Conservation (phyloP, 2,888 invertebrate genomes). For the Drosophila recens region DNA sequence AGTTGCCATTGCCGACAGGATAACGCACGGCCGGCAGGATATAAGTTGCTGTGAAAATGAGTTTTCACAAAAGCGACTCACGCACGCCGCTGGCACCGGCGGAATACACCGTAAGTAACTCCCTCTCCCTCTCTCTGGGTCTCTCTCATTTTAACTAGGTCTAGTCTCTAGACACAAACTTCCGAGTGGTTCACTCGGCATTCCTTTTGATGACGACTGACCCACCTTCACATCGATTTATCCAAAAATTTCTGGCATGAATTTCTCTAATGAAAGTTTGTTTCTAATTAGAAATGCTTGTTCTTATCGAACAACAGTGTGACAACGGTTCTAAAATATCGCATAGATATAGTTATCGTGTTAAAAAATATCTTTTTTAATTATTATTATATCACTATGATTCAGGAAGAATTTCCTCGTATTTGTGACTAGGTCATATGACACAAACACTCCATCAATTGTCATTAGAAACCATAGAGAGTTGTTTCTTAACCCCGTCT, state of each 20-base stretch:
- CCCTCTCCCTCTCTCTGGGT: neutral
- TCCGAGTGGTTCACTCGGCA: conserved; percentile 7
- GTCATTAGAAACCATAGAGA: conserved; percentile 24
- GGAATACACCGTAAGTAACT: conserved; percentile 84
- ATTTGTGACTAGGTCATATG: conserved; percentile 25
- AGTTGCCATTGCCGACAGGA: conserved; percentile 62
- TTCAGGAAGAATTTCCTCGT: neutral
- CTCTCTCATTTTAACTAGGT: neutral
- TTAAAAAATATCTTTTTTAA: neutral
- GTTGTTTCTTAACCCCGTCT: conserved; percentile 12
- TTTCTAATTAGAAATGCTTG: conserved; percentile 8
- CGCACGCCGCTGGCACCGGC: conserved; percentile 84
- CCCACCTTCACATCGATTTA: conserved; percentile 33
- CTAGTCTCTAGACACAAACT: conserved; percentile 8
- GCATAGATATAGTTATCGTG: neutral
- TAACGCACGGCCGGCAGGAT: conserved; percentile 42
- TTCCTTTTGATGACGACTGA: conserved; percentile 9
- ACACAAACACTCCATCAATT: conserved; percentile 35
- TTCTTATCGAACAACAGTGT: neutral
- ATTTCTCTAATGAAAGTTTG: neutral
- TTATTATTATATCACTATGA: conserved; percentile 1
- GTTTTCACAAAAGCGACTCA: conserved; percentile 85
- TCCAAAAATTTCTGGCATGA: neutral
- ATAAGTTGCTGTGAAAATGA: conserved; percentile 75
- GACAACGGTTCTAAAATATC: neutral